phyloP scores from a whole-genome alignment of 2,888 invertebrate genomes.

The Limnephilus rhombicus region DNA sequence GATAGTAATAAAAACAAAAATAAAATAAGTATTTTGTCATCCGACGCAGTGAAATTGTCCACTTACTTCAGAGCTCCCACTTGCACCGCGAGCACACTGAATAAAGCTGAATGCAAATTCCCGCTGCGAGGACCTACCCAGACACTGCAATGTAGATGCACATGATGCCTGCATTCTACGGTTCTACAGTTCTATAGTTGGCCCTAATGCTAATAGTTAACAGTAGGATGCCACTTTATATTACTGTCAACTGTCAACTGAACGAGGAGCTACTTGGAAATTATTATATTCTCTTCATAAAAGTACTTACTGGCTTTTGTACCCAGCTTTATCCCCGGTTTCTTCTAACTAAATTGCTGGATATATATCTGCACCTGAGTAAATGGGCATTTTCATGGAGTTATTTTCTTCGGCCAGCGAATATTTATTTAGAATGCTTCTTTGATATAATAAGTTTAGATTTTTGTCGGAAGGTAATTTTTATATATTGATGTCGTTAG shows the following conservation, averaged over 20 bases:
- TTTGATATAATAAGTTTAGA: too few species aligned
- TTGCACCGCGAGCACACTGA: background rate
- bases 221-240: background rate
- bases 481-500: too few species aligned
- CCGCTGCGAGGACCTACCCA: background rate
- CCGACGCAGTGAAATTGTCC: slow-evolving; percentile 13
- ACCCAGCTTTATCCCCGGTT: background rate
- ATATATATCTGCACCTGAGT: background rate
- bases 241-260: slow-evolving; percentile 1
- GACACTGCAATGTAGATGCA: background rate
- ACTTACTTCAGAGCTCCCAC: slow-evolving; percentile 12
- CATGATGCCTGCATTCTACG: background rate
- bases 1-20: background rate
- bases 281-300: background rate
- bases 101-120: slow-evolving; percentile 19
- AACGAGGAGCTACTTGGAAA: background rate
- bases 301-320: background rate
- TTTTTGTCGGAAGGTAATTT: too few species aligned
- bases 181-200: background rate
- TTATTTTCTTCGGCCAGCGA: background rate
- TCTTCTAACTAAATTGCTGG: background rate
- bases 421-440: background rate
- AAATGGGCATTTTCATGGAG: background rate
- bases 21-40: background rate
- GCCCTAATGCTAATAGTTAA: background rate